These are phyloP conservation scores for Opisthograptis luteolata DNA, from an alignment of 2,888 invertebrate species.

Conservation along the genomic window DNA sequence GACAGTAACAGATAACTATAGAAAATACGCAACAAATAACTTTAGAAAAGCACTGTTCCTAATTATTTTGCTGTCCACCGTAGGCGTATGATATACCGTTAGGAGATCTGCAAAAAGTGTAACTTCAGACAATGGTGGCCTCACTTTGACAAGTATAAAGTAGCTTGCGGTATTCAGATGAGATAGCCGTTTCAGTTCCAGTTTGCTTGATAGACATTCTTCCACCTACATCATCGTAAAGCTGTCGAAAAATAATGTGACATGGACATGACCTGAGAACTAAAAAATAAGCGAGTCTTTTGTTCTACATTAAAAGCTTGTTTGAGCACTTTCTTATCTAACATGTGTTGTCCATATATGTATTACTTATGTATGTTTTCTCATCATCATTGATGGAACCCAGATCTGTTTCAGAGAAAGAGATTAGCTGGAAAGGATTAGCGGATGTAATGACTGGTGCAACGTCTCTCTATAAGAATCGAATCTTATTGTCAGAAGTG, in stretches of 20 bases:
- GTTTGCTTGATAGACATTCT: slow-evolving; percentile 40
- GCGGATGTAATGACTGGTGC: too few species aligned
- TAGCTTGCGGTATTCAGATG: slow-evolving; percentile 55
- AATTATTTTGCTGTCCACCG: slow-evolving; percentile 34
- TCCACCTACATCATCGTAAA: slow-evolving; percentile 4
- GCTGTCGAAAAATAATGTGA: slow-evolving; percentile 3
- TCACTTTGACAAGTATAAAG: slow-evolving; percentile 54
- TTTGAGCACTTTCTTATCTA: too few species aligned
- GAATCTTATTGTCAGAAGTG: too few species aligned
- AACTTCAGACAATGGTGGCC: slow-evolving; percentile 39
- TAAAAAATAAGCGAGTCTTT: too few species aligned
- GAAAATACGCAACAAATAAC: slow-evolving; percentile 15
- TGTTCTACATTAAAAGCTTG: too few species aligned
- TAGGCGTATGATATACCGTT: slow-evolving; percentile 48
- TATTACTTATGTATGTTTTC: too few species aligned
- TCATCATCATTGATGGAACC: too few species aligned
- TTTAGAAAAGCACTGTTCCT: slow-evolving; percentile 20
- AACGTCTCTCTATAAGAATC: too few species aligned
- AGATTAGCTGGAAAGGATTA: too few species aligned
- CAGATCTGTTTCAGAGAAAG: too few species aligned
- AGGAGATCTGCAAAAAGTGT: slow-evolving; percentile 45
- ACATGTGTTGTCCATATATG: too few species aligned
- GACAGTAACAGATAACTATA: slow-evolving; percentile 25
- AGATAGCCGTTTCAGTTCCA: slow-evolving; percentile 42
- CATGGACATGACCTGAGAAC: neutral